phyloP scores from a whole-genome alignment of 2,888 invertebrate genomes.

The Ornithoptera alexandrae region DNA sequence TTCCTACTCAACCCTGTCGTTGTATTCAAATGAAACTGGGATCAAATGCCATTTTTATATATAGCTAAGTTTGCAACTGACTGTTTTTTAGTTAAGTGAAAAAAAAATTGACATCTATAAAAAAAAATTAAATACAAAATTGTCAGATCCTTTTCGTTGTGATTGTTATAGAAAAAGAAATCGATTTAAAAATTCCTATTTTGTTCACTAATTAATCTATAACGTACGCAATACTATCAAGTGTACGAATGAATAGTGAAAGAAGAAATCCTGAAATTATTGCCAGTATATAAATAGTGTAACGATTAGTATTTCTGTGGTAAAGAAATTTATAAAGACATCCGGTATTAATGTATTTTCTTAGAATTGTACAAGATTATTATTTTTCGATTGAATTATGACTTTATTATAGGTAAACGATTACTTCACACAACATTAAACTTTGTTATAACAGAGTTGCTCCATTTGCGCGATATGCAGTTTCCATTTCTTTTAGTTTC shows the following conservation, averaged over 20 bases:
- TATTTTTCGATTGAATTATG: slow-evolving; percentile 7
- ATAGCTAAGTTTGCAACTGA: slow-evolving; percentile 1
- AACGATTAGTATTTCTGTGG: background rate
- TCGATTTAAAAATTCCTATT: background rate
- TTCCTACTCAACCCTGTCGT: slow-evolving; percentile 88
- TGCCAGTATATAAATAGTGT: background rate
- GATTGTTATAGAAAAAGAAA: background rate
- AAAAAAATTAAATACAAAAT: background rate
- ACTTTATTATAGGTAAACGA: background rate
- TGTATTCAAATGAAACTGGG: slow-evolving; percentile 82
- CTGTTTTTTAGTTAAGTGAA: background rate
- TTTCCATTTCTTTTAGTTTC: too few species aligned
- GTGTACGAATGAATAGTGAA: background rate
- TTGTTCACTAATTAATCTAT: background rate
- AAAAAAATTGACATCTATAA: background rate
- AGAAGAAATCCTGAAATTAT: background rate
- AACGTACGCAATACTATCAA: background rate
- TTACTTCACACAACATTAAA: background rate
- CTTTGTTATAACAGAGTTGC: background rate
- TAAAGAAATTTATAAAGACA: background rate
- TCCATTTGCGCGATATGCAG: too few species aligned
- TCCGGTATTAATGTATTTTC: slow-evolving; percentile 7
- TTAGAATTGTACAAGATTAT: background rate
- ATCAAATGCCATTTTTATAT: background rate
- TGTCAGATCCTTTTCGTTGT: background rate